phyloP scores from a whole-genome alignment of 2,797 vertebrate species.

The Muscicapa striata region DNA sequence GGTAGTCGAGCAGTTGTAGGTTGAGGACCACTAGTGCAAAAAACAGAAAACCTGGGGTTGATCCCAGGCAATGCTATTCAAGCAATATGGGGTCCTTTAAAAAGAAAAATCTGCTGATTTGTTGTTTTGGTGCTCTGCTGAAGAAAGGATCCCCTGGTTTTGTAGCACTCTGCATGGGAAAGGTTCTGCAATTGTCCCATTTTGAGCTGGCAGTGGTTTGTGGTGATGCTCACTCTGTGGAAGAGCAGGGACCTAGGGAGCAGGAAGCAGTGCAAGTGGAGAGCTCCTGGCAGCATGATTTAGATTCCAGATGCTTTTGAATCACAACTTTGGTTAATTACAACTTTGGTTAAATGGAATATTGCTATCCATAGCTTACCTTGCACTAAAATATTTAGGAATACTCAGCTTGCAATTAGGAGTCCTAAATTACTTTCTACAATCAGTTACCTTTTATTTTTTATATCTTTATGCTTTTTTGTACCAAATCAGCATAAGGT shows the following conservation, averaged over 20 bases:
- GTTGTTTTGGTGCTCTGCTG: background rate
- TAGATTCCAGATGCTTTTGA: background rate
- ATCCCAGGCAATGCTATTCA: background rate
- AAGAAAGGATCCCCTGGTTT: background rate
- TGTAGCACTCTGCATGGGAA: too few relatives aligned
- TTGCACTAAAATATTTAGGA: background rate
- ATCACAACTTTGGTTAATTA: background rate
- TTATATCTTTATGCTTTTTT: background rate
- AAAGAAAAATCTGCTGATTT: background rate
- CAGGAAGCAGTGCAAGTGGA: background rate
- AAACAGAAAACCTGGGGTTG: background rate
- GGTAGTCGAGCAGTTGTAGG: accelerated
- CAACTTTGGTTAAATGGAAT: background rate
- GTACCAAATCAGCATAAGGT: background rate
- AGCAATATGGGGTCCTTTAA: background rate
- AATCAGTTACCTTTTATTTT: background rate
- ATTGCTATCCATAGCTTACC: background rate
- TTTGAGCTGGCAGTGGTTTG: background rate
- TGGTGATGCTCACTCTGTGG: background rate
- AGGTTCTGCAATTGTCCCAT: background rate
- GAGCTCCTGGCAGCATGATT: background rate
- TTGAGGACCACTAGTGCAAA: background rate
- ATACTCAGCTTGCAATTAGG: background rate
- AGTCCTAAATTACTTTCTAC: background rate
- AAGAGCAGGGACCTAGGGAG: background rate